These are phyloP conservation scores for Xenops minutus DNA, from an alignment of 2,797 vertebrate genomes.

Conservation along the genomic window DNA sequence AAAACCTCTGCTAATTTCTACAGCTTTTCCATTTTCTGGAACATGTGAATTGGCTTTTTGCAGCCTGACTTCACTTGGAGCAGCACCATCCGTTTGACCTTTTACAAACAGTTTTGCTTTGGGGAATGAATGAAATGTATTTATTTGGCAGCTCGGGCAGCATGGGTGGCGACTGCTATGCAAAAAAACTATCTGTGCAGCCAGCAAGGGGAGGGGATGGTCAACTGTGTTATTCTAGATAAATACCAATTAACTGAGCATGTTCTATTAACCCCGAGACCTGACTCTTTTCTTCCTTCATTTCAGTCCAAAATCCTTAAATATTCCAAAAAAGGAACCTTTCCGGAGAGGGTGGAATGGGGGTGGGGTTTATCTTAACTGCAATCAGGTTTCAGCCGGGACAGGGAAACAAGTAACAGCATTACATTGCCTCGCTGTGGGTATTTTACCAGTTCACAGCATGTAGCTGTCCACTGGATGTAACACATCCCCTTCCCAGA, in stretches of 20 bases:
- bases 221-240: background rate
- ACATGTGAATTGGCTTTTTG: background rate
- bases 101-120: constrained; percentile 8
- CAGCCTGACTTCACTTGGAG: background rate
- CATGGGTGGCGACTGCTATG: background rate
- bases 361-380: background rate
- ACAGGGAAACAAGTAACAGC: background rate
- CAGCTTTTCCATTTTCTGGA: background rate
- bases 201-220: background rate
- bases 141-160: background rate
- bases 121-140: background rate
- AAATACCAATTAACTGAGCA: constrained; percentile 22
- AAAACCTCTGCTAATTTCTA: background rate
- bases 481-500: background rate
- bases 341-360: background rate
- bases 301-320: background rate
- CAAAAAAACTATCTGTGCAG: constrained; percentile 22
- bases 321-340: background rate
- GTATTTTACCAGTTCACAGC: background rate
- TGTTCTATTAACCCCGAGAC: constrained; percentile 25
- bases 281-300: background rate
- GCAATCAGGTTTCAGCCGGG: background rate
- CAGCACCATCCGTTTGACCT: background rate
- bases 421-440: background rate
- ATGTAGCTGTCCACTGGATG: background rate